Evolutionary conservation across 2,888 invertebrate genomes (phyloP).

Genomic region (Digitonthophagus gazella): DNA sequence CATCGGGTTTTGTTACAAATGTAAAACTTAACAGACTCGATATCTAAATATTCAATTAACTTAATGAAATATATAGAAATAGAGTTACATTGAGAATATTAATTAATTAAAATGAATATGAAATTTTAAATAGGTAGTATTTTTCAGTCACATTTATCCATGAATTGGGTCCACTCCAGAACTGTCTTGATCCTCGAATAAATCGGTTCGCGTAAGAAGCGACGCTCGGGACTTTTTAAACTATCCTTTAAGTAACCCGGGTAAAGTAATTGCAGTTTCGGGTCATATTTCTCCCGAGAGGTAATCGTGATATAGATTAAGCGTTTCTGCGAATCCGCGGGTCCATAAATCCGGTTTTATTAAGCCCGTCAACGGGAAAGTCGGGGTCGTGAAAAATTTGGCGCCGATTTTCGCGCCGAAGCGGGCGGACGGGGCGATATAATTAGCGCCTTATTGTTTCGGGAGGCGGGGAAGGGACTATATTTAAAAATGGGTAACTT

Average conservation of each 20-base stretch:
- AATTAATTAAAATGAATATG: neutral
- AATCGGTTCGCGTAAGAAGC: neutral
- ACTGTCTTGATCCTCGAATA: neutral
- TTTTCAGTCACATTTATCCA: neutral
- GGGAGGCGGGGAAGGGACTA: neutral
- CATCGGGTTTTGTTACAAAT: too few relatives aligned
- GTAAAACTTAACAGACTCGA: too few relatives aligned
- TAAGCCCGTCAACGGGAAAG: neutral
- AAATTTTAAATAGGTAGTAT: neutral
- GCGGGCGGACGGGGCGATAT: neutral
- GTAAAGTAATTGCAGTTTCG: neutral
- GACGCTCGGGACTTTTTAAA: neutral
- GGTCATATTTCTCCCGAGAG: neutral
- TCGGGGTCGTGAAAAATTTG: neutral
- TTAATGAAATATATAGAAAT: too few relatives aligned
- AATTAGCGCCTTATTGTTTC: neutral
- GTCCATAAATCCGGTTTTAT: neutral
- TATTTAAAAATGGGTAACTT: conserved; percentile 13
- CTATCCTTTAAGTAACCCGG: neutral
- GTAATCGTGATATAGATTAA: neutral
- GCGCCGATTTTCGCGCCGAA: neutral
- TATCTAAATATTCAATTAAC: too few relatives aligned
- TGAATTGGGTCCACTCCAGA: neutral
- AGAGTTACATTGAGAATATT: neutral
- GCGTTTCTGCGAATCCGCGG: neutral